Evolutionary conservation across 2,888 invertebrate species (phyloP).

Genomic region (Gymnoscelis rufifasciata): DNA sequence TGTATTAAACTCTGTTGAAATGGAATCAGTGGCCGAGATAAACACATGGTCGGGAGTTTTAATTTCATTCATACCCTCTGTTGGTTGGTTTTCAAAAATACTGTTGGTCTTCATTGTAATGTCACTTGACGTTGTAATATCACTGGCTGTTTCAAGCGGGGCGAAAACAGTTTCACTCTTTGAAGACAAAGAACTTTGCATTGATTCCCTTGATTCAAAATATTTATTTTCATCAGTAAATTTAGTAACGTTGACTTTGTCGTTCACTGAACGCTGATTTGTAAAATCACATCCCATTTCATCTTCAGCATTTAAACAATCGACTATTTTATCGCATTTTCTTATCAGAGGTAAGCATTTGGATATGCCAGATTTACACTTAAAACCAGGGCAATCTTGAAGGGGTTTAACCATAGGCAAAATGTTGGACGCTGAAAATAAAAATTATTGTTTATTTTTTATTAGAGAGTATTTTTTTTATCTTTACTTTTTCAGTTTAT

Average conservation of each 20-base stretch:
- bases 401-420: conserved; percentile 74
- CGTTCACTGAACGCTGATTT: conserved; percentile 28
- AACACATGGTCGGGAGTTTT: conserved; percentile 28
- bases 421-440: conserved; percentile 63
- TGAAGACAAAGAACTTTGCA: background rate
- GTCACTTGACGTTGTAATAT: conserved; percentile 3
- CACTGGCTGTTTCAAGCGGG: background rate
- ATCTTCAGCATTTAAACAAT: conserved; percentile 90
- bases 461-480: too few relatives aligned
- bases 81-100: background rate
- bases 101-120: background rate
- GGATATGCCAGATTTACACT: conserved; percentile 81
- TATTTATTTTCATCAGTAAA: conserved; percentile 8
- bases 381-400: conserved; percentile 85
- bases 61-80: conserved; percentile 3
- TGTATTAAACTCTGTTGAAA: too few relatives aligned
- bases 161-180: background rate
- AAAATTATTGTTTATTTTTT: conserved; percentile 6
- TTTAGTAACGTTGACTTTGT: conserved; percentile 4
- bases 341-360: conserved; percentile 83
- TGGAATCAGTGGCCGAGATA: too few relatives aligned
- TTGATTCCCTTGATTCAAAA: conserved; percentile 21
- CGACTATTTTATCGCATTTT: conserved; percentile 85
- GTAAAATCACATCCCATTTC: conserved; percentile 81
- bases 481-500: too few relatives aligned